These are phyloP conservation scores for Anthopleura xanthogrammica DNA, from an alignment of 92 coral and sea anemone genomes.

Conservation along the genomic window DNA sequence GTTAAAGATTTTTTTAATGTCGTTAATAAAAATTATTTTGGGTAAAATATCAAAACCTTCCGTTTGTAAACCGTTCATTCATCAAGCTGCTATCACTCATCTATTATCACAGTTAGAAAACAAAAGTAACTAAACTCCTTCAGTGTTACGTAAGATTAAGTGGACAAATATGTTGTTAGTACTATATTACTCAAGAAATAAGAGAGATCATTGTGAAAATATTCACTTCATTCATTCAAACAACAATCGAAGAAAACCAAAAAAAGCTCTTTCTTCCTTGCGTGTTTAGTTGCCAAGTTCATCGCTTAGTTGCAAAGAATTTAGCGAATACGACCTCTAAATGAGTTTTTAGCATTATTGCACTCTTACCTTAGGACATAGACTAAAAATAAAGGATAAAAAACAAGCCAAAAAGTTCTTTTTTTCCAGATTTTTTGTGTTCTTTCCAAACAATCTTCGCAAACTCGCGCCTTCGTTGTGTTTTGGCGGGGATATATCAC, in stretches of 20 bases:
- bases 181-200: not conserved
- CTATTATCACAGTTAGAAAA: not conserved
- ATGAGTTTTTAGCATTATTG: not conserved
- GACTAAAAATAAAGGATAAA: not conserved
- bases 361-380: not conserved
- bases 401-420: not conserved
- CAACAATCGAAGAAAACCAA: not conserved
- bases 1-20: not conserved
- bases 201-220: not conserved
- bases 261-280: not conserved
- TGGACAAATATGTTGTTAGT: not conserved
- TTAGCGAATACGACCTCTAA: not conserved
- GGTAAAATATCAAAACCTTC: not conserved
- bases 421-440: not conserved
- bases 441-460: constrained; percentile 20
- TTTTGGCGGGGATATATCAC: constrained; percentile 47
- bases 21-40: not conserved
- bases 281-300: not conserved
- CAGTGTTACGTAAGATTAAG: not conserved
- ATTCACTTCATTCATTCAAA: not conserved
- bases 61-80: too few species aligned
- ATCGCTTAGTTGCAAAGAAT: not conserved
- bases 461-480: constrained; percentile 49
- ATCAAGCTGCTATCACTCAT: too few species aligned
- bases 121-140: not conserved